These are phyloP conservation scores for Perizoma affinitatum DNA, from an alignment of 2,888 invertebrate species.

Conservation along the genomic window DNA sequence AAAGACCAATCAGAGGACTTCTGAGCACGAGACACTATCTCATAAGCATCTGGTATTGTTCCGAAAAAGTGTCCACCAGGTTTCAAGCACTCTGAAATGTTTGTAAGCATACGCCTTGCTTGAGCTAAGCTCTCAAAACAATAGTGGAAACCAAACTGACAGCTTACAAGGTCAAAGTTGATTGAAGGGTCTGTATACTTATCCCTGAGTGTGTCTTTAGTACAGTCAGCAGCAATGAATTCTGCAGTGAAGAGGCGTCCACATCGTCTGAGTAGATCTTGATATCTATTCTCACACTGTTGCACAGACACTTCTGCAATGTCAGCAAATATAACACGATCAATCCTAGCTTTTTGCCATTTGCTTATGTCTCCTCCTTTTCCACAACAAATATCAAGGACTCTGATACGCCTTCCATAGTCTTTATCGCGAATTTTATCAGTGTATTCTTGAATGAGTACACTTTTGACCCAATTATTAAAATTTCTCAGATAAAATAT, in stretches of 20 bases:
- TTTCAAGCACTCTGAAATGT: constrained; percentile 94
- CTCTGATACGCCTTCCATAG: constrained; percentile 87
- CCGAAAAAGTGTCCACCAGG: constrained; percentile 98
- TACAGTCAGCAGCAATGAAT: constrained; percentile 96
- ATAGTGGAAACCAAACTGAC: constrained; percentile 99
- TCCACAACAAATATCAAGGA: constrained; percentile 98
- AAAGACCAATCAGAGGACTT: constrained; percentile 85
- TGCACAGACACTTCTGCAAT: constrained; percentile 96
- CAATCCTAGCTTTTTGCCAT: constrained; percentile 93
- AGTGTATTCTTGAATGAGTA: constrained; percentile 93
- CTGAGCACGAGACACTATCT: constrained; percentile 91
- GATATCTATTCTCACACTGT: constrained; percentile 94
- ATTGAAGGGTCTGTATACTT: constrained; percentile 91
- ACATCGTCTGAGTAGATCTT: constrained; percentile 83
- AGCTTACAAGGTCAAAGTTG: constrained; percentile 95
- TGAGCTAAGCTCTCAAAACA: constrained; percentile 95
- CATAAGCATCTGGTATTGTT: constrained; percentile 96
- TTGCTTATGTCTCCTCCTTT: constrained; percentile 99
- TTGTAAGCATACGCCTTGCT: constrained; percentile 95
- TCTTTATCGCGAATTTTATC: constrained; percentile 87
- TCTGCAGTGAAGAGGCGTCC: constrained; percentile 90
- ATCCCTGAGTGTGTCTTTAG: constrained; percentile 91
- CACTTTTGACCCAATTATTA: constrained; percentile 99
- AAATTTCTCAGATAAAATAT: constrained; percentile 98
- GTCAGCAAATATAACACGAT: constrained; percentile 94